Base-by-base conservation (phyloP, 53 echinoderm and acorn worm genomes). In the Pentamera pediparva region DNA sequence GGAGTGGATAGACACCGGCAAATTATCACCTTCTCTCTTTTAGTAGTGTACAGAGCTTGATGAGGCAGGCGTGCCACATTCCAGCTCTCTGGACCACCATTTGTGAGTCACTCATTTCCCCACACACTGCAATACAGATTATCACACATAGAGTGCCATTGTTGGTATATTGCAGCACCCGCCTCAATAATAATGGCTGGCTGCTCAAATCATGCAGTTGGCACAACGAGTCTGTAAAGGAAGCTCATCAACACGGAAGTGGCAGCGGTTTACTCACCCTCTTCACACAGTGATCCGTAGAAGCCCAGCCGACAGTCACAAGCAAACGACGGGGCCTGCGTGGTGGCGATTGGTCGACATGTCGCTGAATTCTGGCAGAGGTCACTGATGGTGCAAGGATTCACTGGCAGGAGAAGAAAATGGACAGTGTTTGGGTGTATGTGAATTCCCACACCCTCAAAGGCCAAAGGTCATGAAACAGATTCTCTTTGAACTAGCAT, bases 301-400 rank as follows among this genome's bases (percentile, higher is more conserved):
- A 59, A 88, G 2, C 72, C 74, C 6, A 39, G 33, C 24, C 41
- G 39, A 40, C 92, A 92, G 32, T 65, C 78, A 39, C 92, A 87
- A 9, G 41, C 72, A 55, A 70, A 83, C 6, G 61, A 59, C 29
- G 83, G 65, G 6, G 53, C 87, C 28, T 40, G 56, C 29, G 75
- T 35, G 20, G 71, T 39, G 9, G 75, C 69, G 17, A 86, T n/a
- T 2, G 84, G 76, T 19, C 43, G 53, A 61, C 93, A 93, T 5
- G 75, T 56, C 7, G 85, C 93, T 10, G 78, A 69, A 41, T 93
- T 90, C 30, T 49, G 65, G 35, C 96, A 95, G 4, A 91, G 96
- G 18, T 84, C 72, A 41, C 84, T 86, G 39, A 73, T 53, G n/a
- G n/a, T n/a, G 48, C 93, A 93, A 17, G 84, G 84, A 31, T 32